Base-by-base conservation (phyloP, 2,888 invertebrate genomes). In the Onchidella celtica region DNA sequence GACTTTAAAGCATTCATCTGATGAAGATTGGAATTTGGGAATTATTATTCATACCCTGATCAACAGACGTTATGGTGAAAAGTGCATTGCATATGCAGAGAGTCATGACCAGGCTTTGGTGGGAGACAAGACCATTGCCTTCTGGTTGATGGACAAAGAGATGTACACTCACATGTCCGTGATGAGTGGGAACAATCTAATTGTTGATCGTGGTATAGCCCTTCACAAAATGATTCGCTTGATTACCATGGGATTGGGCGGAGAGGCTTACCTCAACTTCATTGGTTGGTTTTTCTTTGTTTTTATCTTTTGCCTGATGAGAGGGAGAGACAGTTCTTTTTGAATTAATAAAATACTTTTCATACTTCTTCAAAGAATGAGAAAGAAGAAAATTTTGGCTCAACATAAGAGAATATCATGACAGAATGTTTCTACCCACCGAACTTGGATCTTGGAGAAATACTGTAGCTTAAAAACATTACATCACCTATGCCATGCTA, bases 81-180 rank as follows among this genome's bases (percentile, higher is more conserved):
- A 97, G 82, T 97, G 97, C n/a, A 97, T 99, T 0, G 97, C 99
- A 0, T 99, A 99, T 92, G 97, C 97, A 0, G 99, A 99, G 94
- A 98, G 98, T 40, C 99, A 99, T 90, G 99, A 99, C 93, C 99
- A 99, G 95, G 96, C 96, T 68, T 85, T 93, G 24, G 93, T 93
- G 0, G 93, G 99, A 0, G 99, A 99, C 94, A 99, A 99, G 94
- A 99, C 99, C 0, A 95, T 99, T 63, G 99, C 99, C 0, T 99
- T 99, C 94, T 99, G 99, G 99, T 94, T 99, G 87, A 99, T 99
- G 99, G 99, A 99, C 94, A 98, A 98, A 88, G 97, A 98, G 88
- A 99, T 99, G 99, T 99, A 99, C 93, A 96, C 97, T 0, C 96
- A 97, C 94, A 99, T 99, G 99, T 97, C 98, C 59, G 94, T 94